Base-by-base conservation (phyloP, 2,797 vertebrate genomes). In the Bradypodion ventrale region DNA sequence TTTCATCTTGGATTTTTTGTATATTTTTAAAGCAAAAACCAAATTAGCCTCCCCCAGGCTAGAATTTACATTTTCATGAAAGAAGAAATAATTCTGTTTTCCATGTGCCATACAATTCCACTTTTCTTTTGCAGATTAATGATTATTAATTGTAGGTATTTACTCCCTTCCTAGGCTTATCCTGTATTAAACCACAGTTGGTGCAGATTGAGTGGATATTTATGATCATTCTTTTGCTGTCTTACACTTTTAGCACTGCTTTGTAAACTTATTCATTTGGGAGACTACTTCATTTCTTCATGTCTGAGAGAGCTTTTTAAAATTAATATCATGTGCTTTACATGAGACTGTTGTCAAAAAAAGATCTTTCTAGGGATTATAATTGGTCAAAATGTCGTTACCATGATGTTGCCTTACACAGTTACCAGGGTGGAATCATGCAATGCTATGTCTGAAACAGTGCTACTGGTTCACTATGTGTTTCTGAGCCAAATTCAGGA, bases 1-100 rank as follows among this genome's bases (percentile, higher is more conserved):
- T 88, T 62, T 77, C 32, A 75, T 62, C 35, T 77, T 27, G 70
- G 56, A 23, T 29, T 70, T 49, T 62, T 66, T 75, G 42, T n/a
- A 52, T 72, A 32, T 81, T 56, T 84, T 15, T 16, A 32, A n/a
- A 16, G 40, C 21, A 16, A 69, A 19, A 32, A 19, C 19, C 25
- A 60, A 62, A 32, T 46, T 32, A 5, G n/a, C 13, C 4, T 23
- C 46, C 9, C 1, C 68, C 1, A 13, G n/a, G 40, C 40, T 44
- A 40, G 75, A 70, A 37, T 5, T 0, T 0, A 8, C 40, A 25
- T 37, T n/a, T 35, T 49, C 16, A 3, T 13, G 29, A 46, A 60
- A 83, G 46, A 59, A 80, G 25, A 70, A 70, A 80, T 59, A 19
- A 8, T 23, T 7, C 62, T 9, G 12, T 16, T 44, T n/a, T 12